These are phyloP conservation scores for Astatotilapia flaviijosephi DNA, from an alignment of 2,113 vertebrate genomes.

Conservation along the genomic window DNA sequence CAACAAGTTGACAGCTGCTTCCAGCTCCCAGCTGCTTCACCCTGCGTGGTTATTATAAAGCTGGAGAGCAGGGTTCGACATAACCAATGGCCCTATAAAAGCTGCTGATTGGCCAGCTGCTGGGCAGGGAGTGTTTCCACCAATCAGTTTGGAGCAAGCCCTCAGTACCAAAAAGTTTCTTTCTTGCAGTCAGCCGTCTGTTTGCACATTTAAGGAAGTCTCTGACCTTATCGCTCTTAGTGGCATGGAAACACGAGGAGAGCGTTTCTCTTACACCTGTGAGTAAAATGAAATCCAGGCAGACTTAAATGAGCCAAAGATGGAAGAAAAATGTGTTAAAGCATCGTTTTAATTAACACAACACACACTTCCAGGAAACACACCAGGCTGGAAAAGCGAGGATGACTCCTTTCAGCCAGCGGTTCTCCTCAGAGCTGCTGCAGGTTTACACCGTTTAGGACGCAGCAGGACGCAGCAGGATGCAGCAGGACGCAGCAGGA, in stretches of 20 bases:
- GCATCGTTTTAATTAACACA: neutral
- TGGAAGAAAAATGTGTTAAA: neutral
- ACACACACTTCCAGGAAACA: neutral
- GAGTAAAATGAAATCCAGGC: accelerated
- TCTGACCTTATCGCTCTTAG: neutral
- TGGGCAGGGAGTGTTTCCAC: neutral
- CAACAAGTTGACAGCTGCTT: neutral
- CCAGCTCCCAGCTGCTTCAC: neutral
- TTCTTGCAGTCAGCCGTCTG: neutral
- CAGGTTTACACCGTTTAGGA: accelerated
- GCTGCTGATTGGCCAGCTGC: neutral
- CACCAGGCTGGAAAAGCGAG: neutral
- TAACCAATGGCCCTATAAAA: neutral
- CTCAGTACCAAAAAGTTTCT: neutral
- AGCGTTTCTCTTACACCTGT: neutral
- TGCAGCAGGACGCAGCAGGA: accelerated
- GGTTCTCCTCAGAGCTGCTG: neutral
- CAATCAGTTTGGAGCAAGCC: neutral
- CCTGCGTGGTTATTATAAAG: neutral
- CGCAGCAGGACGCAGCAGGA: accelerated
- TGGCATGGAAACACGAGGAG: accelerated
- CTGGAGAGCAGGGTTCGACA: neutral
- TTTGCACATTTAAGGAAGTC: neutral
- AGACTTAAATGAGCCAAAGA: neutral
- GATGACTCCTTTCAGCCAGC: neutral